Evolutionary conservation across 23 tunicate genomes (phyloP).

Genomic region (Ascidia mentula): DNA sequence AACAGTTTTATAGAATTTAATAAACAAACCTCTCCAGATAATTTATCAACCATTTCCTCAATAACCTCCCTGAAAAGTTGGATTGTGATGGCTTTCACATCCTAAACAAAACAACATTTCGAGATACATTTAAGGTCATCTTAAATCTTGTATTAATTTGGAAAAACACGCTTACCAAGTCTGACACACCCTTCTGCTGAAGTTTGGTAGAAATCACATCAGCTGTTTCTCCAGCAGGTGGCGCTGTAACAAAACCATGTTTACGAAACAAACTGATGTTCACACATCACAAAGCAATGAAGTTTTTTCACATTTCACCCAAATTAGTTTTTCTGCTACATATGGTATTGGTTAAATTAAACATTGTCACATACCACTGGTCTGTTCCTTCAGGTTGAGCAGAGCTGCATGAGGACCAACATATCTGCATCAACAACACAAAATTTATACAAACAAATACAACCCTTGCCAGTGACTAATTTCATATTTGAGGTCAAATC

Average conservation of each 20-base stretch:
- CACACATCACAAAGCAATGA: neutral
- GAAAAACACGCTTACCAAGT: neutral
- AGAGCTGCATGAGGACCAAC: neutral
- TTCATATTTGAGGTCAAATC: too few relatives aligned
- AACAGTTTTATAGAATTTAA: too few relatives aligned
- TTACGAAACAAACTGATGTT: too few relatives aligned
- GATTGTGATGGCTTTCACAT: conserved; percentile 43
- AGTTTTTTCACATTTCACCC: too few relatives aligned
- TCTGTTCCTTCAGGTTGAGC: neutral
- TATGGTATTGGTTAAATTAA: too few relatives aligned
- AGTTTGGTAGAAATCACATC: neutral
- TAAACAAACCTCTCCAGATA: conserved; percentile 25
- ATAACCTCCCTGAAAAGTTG: conserved; percentile 63
- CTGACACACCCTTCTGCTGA: neutral
- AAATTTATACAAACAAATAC: too few relatives aligned
- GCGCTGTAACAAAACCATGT: neutral
- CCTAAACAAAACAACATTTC: conserved; percentile 15
- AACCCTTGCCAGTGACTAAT: too few relatives aligned
- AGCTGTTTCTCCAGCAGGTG: neutral
- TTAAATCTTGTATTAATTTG: neutral
- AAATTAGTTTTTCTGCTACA: too few relatives aligned
- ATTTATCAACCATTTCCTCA: conserved; percentile 19
- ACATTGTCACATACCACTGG: too few relatives aligned
- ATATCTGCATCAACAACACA: neutral
- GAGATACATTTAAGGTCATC: neutral